phyloP scores from a whole-genome alignment of 2,113 vertebrate species.

The Rhea pennata region DNA sequence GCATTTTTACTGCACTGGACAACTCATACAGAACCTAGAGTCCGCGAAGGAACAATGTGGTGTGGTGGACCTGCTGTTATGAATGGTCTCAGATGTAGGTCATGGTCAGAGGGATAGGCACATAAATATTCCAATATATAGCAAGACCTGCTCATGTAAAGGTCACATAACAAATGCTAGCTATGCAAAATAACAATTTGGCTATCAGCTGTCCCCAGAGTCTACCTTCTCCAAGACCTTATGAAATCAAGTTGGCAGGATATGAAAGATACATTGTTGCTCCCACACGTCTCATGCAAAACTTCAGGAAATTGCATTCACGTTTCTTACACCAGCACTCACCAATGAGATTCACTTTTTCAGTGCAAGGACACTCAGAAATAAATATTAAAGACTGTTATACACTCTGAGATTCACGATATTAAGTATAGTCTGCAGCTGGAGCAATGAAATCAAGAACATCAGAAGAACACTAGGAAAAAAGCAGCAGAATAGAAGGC shows the following conservation, averaged over 20 bases:
- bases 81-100: not conserved
- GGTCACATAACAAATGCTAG: slow-evolving; percentile 2
- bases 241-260: slow-evolving; percentile 55
- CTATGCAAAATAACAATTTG: slow-evolving; percentile 11
- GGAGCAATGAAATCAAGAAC: not conserved
- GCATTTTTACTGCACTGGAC: not conserved
- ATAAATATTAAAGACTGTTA: slow-evolving; percentile 27
- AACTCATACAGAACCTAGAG: not conserved
- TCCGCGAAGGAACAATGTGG: not conserved
- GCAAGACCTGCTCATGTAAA: not conserved
- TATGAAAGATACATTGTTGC: slow-evolving; percentile 22
- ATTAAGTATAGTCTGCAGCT: slow-evolving; percentile 22
- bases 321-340: slow-evolving; percentile 36
- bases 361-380: slow-evolving; percentile 20
- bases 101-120: not conserved
- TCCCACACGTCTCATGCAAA: slow-evolving; percentile 47
- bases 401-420: not conserved
- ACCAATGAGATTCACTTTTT: slow-evolving; percentile 18
- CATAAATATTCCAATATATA: not conserved
- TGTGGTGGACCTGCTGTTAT: not conserved
- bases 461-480: not conserved
- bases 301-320: slow-evolving; percentile 62
- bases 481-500: not conserved
- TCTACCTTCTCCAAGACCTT: slow-evolving; percentile 16
- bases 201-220: slow-evolving; percentile 14